A percentile compares a stretch with the other conserved stretches of the same genome.
These are phyloP conservation scores for Metacarcinus magister DNA, from an alignment of 2,888 invertebrate species.

Conservation along the genomic window DNA sequence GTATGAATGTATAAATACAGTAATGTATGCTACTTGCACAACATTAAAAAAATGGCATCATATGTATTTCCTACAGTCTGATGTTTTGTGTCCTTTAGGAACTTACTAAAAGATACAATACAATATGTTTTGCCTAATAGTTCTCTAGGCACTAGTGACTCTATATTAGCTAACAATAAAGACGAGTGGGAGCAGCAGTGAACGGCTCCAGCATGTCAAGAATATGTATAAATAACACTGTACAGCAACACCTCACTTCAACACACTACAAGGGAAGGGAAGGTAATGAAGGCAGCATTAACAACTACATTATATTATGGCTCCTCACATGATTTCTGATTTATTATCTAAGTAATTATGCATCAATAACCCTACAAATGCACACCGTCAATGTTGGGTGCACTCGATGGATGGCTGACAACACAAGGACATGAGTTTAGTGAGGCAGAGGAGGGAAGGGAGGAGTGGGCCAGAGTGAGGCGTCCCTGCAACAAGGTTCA, in stretches of 20 bases:
- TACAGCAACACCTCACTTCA: neutral
- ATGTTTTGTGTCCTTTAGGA: neutral
- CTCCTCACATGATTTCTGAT: neutral
- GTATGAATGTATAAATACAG: neutral
- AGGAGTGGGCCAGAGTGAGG: conserved; percentile 13
- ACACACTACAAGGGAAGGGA: neutral
- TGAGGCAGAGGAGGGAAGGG: neutral
- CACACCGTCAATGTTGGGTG: neutral
- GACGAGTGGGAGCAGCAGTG: neutral
- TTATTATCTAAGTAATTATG: neutral
- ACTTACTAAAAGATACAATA: conserved; percentile 36
- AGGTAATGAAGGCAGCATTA: neutral
- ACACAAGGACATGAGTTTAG: neutral
- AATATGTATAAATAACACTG: neutral
- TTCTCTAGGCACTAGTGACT: neutral
- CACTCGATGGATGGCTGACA: neutral
- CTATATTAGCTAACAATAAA: neutral
- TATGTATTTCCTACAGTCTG: neutral
- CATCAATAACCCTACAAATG: neutral
- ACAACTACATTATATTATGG: neutral
- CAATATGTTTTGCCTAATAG: neutral
- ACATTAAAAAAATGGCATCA: neutral
- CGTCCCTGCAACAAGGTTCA: neutral
- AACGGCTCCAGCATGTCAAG: neutral
- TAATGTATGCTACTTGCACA: neutral